Evolutionary conservation across 2,797 vertebrate genomes (phyloP).

Genomic region (Myotis vivesi): DNA sequence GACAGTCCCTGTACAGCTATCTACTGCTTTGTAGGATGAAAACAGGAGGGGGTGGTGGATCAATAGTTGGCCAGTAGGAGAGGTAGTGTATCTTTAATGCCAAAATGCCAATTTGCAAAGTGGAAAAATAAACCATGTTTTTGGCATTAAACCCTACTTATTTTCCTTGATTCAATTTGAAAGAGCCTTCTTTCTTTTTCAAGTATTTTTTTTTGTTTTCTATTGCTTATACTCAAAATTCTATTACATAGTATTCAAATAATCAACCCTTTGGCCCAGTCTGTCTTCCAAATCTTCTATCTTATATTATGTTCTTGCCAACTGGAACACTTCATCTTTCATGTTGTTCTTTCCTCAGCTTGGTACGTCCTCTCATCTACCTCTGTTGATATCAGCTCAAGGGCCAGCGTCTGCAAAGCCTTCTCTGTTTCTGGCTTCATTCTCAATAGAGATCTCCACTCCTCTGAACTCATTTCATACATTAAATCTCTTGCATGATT

Average conservation of each 20-base stretch:
- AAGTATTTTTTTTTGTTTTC: background rate
- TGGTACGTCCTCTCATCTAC: background rate
- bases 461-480: background rate
- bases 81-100: background rate
- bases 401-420: background rate
- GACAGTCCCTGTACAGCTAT: background rate
- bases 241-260: background rate
- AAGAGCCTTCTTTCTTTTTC: background rate
- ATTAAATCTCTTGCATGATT: background rate
- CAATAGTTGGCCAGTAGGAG: background rate
- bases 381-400: background rate
- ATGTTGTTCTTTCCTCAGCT: background rate
- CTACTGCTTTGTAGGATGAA: background rate
- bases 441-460: background rate
- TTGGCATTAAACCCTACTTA: background rate
- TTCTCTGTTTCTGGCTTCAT: background rate
- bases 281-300: background rate
- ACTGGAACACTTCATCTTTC: background rate
- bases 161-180: slow-evolving; percentile 1
- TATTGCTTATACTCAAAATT: slow-evolving; percentile 15
- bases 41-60: background rate
- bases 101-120: background rate
- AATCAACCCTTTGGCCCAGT: background rate
- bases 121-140: background rate
- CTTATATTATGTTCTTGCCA: background rate